Percentiles rank a stretch among this genome's conserved stretches.
Conservation (phyloP, 2,797 vertebrate genomes). For the Siniperca obscura region DNA sequence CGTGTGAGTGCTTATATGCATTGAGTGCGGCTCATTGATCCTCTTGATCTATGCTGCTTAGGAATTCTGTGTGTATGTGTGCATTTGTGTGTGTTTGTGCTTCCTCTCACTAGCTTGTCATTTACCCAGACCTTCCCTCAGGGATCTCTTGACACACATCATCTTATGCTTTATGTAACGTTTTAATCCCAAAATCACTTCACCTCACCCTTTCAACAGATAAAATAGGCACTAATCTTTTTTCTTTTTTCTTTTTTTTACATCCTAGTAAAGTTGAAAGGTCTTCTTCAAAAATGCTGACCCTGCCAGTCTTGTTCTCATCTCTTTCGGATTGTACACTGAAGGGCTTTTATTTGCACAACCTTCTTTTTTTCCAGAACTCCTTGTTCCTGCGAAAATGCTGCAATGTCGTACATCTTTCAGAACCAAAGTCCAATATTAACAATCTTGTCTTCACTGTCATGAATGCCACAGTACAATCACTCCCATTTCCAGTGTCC, state of each 20-base stretch:
- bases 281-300: conserved; percentile 19
- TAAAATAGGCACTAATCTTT: conserved; percentile 8
- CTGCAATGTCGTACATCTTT: conserved; percentile 29
- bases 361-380: neutral
- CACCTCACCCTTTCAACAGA: conserved; percentile 35
- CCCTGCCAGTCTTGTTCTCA: conserved; percentile 7
- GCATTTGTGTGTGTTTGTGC: conserved; percentile 12
- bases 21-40: conserved; percentile 65
- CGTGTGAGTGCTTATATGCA: conserved; percentile 52
- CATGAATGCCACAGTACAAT: conserved; percentile 3
- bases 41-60: conserved; percentile 49
- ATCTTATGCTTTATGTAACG: conserved; percentile 52
- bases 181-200: conserved; percentile 57
- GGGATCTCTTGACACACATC: conserved; percentile 58
- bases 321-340: conserved; percentile 22
- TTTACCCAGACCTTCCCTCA: conserved; percentile 66
- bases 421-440: neutral
- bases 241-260: neutral
- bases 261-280: conserved; percentile 18
- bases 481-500: neutral
- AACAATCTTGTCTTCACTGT: conserved; percentile 4
- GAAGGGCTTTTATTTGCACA: conserved; percentile 16
- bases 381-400: conserved; percentile 20
- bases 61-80: conserved; percentile 32
- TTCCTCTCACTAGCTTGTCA: conserved; percentile 58